A percentile compares a stretch with the other conserved stretches of the same genome.
These are phyloP conservation scores for Steinernema carpocapsae DNA, from an alignment of 2,888 invertebrate species.

Conservation along the genomic window DNA sequence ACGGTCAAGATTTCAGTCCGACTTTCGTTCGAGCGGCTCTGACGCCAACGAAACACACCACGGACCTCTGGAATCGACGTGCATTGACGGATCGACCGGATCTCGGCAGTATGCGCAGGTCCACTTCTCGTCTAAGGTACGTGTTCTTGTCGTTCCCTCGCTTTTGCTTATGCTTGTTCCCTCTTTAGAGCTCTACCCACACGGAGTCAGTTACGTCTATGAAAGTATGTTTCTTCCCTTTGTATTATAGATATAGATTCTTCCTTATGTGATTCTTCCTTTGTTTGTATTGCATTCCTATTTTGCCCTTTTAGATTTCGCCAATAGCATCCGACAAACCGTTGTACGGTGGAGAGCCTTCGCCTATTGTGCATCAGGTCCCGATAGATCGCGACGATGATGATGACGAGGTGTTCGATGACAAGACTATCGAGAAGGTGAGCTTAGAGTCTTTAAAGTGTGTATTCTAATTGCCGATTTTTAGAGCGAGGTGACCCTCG, in stretches of 20 bases:
- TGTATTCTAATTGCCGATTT: not conserved
- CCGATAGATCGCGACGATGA: not conserved
- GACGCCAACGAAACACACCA: not conserved
- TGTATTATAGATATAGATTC: too few species aligned
- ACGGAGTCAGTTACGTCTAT: not conserved
- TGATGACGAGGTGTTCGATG: not conserved
- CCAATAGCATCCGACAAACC: not conserved
- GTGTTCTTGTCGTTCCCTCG: too few species aligned
- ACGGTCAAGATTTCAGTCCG: not conserved
- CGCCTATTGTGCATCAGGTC: not conserved
- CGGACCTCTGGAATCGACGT: conserved; percentile 4
- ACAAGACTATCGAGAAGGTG: not conserved
- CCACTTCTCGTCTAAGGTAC: conserved; percentile 20
- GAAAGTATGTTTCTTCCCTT: conserved; percentile 20
- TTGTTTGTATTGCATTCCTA: not conserved
- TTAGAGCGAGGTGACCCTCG: not conserved
- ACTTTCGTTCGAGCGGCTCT: not conserved
- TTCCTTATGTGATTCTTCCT: too few species aligned
- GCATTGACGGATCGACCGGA: conserved; percentile 14
- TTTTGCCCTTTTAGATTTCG: not conserved
- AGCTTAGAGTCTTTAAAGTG: not conserved
- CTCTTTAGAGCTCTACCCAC: conserved; percentile 15
- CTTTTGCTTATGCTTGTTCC: too few species aligned
- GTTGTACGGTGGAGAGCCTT: not conserved
- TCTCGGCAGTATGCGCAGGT: conserved; percentile 22